A percentile compares a stretch with the other conserved stretches of the same genome.
phyloP scores from a whole-genome alignment of 1,140 invertebrate genomes.

The Rhyacophila brunnea region DNA sequence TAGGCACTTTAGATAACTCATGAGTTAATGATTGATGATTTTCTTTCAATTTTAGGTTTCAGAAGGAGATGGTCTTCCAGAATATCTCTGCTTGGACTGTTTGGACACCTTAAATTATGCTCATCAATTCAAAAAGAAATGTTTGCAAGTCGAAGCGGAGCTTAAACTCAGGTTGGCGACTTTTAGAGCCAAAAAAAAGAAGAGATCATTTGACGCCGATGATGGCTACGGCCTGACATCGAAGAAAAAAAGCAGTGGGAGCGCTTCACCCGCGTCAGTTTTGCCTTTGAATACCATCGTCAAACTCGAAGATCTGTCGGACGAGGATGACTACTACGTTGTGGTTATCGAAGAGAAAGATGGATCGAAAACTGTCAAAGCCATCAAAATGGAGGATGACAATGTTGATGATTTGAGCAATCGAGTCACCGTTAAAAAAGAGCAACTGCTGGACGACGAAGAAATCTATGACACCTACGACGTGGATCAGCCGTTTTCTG shows the following conservation, averaged over 20 bases:
- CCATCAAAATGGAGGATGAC: conserved; percentile 10
- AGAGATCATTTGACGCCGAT: too few relatives aligned
- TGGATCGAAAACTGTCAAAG: conserved; percentile 10
- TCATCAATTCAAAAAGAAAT: conserved; percentile 50
- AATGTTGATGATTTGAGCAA: background rate
- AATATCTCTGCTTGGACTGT: conserved; percentile 47
- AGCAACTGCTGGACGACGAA: background rate
- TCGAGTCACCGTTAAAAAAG: background rate
- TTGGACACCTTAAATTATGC: conserved; percentile 42
- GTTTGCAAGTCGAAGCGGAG: conserved; percentile 48
- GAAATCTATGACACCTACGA: background rate
- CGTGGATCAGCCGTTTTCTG: background rate
- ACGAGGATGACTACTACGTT: conserved; percentile 28
- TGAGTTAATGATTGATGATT: too few relatives aligned
- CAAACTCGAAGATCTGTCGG: conserved; percentile 13
- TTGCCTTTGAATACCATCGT: background rate
- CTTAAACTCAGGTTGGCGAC: conserved; percentile 39
- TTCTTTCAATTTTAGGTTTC: conserved; percentile 42
- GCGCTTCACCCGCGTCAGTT: background rate
- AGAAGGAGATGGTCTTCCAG: conserved; percentile 46
- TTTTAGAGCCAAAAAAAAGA: background rate
- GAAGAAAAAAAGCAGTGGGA: background rate
- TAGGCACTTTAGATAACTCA: too few relatives aligned
- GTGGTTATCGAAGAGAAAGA: conserved; percentile 25
- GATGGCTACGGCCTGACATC: background rate